Conservation (phyloP, 2,797 vertebrate species). For the Sylvia borin region DNA sequence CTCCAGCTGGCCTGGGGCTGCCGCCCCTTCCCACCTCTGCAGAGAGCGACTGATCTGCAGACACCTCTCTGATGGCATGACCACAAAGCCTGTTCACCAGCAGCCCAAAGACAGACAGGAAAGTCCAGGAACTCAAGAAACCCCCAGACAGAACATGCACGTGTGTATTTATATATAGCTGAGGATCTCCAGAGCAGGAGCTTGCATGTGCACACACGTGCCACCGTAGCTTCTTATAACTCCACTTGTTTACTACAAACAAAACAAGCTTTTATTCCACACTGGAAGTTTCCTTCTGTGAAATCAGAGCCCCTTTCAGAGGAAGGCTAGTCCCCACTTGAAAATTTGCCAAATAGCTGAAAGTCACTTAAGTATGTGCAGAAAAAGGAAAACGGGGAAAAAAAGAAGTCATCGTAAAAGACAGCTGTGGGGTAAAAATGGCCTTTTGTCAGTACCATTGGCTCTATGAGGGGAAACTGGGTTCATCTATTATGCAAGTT, state of each 20-base stretch:
- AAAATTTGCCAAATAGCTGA: slow-evolving; percentile 40
- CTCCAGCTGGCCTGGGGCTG: background rate
- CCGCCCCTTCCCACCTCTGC: background rate
- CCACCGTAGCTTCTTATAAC: background rate
- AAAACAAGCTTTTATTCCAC: slow-evolving; percentile 34
- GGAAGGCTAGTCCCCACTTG: slow-evolving; percentile 11
- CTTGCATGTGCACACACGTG: background rate
- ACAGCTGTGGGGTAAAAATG: slow-evolving; percentile 26
- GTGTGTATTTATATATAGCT: background rate
- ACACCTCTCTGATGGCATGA: background rate
- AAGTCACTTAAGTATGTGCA: background rate
- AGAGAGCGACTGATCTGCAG: background rate
- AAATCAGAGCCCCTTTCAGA: slow-evolving; percentile 49
- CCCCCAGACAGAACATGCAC: background rate
- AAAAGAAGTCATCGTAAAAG: background rate
- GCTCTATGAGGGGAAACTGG: background rate
- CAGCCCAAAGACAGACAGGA: background rate
- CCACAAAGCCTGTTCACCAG: background rate
- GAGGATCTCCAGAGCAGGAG: background rate
- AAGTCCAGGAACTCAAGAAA: slow-evolving; percentile 9
- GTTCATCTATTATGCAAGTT: background rate
- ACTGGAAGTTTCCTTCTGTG: slow-evolving; percentile 22
- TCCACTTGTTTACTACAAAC: slow-evolving; percentile 51
- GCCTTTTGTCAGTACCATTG: slow-evolving; percentile 15
- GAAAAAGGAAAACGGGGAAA: background rate